Percentiles rank a stretch among this genome's conserved stretches.
Evolutionary conservation across 2,888 invertebrate species (phyloP).

Genomic region (Hypena proboscidalis): DNA sequence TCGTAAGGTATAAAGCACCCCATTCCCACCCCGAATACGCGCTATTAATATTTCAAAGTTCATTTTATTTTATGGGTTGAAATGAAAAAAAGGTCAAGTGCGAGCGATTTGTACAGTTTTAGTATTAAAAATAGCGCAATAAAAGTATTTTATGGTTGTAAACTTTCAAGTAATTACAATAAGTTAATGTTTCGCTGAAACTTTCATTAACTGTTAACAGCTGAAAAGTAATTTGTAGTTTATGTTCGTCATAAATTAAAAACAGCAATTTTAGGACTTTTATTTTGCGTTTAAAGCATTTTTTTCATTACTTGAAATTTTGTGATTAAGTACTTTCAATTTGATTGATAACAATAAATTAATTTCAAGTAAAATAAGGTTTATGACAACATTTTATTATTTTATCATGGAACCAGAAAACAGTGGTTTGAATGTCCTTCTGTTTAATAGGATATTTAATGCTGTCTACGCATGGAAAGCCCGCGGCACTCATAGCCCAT

Average conservation of each 20-base stretch:
- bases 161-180: constrained; percentile 24
- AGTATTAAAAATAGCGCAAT: constrained; percentile 24
- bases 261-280: no score
- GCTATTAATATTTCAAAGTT: constrained; percentile 72
- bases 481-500: no score
- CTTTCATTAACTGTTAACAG: constrained; percentile 8
- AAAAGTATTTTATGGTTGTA: constrained; percentile 30
- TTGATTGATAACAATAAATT: no score
- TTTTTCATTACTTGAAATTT: no score
- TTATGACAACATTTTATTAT: no score
- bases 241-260: background rate
- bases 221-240: constrained; percentile 4
- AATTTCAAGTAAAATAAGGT: no score
- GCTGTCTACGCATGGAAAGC: no score
- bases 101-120: constrained; percentile 38
- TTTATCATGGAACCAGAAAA: no score
- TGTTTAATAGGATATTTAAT: no score
- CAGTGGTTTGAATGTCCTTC: no score
- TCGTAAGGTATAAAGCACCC: constrained; percentile 38
- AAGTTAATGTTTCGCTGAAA: constrained; percentile 15
- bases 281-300: no score
- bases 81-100: constrained; percentile 60
- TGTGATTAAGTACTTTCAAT: no score
- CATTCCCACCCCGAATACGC: constrained; percentile 43
- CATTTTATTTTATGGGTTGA: constrained; percentile 67